A percentile compares a stretch with the other conserved stretches of the same genome.
Conservation (phyloP, 2,888 invertebrate genomes). For the Eristalis arbustorum region DNA sequence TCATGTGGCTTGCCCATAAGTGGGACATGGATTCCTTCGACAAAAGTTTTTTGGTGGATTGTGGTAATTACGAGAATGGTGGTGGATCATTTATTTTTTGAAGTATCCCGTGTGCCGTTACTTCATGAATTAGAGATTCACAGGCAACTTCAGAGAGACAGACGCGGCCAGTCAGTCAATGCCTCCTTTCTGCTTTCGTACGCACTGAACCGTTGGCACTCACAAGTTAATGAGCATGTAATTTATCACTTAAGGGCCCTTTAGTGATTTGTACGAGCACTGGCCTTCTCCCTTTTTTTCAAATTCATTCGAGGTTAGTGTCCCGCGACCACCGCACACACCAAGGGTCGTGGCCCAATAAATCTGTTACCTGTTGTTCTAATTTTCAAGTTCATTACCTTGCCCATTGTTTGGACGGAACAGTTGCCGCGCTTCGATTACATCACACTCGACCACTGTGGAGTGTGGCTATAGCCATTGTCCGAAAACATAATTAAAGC, state of each 20-base stretch:
- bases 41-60: no score
- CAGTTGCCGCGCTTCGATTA: slow-evolving; percentile 17
- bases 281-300: not conserved
- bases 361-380: slow-evolving; percentile 27
- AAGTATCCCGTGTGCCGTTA: no score
- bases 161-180: not conserved
- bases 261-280: not conserved
- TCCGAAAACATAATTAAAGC: slow-evolving; percentile 19
- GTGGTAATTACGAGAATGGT: no score
- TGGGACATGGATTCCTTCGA: no score
- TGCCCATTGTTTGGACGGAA: slow-evolving; percentile 14
- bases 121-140: no score
- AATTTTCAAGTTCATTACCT: slow-evolving; percentile 58
- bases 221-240: slow-evolving; percentile 12
- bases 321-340: not conserved
- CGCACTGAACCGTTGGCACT: not conserved
- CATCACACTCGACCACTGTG: slow-evolving; percentile 23
- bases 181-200: not conserved
- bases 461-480: slow-evolving; percentile 11
- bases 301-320: not conserved
- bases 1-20: no score
- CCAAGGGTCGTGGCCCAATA: slow-evolving; percentile 26
- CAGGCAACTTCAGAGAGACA: not conserved
- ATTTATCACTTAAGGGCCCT: slow-evolving; percentile 26
- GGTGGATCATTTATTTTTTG: no score